Percentiles rank a stretch among this genome's conserved stretches.
These are phyloP conservation scores for Syngnathus scovelli DNA, from an alignment of 2,113 vertebrate genomes.

Conservation along the genomic window DNA sequence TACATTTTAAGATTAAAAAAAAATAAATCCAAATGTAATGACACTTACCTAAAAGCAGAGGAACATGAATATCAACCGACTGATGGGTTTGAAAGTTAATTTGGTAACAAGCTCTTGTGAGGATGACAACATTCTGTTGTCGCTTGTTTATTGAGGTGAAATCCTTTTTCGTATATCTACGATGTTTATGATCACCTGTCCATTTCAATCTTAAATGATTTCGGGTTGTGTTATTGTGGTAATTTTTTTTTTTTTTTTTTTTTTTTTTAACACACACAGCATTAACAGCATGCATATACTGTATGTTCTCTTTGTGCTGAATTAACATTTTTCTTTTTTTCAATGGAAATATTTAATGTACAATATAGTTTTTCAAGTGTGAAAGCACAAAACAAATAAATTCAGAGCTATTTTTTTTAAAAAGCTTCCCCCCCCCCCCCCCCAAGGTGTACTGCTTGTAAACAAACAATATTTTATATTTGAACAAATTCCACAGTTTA, in stretches of 20 bases:
- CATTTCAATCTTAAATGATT: not conserved
- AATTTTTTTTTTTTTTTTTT: not conserved
- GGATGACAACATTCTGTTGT: not conserved
- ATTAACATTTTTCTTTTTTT: not conserved
- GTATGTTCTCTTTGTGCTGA: not conserved
- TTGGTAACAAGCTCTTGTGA: not conserved
- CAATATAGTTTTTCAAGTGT: slow-evolving; percentile 1
- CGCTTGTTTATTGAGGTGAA: not conserved
- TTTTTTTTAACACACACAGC: not conserved
- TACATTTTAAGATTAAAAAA: not conserved
- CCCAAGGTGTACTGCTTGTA: slow-evolving; percentile 10
- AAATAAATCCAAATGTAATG: too few species aligned
- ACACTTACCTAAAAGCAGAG: not conserved
- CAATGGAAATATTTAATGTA: not conserved
- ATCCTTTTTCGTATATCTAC: not conserved
- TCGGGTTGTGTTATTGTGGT: not conserved
- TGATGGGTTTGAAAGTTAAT: not conserved
- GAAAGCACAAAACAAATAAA: not conserved
- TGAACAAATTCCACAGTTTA: slow-evolving; percentile 27
- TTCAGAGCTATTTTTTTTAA: not conserved
- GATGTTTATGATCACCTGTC: not conserved
- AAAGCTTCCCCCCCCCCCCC: not conserved
- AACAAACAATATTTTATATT: slow-evolving; percentile 38
- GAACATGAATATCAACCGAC: not conserved
- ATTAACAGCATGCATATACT: not conserved